phyloP scores from a whole-genome alignment of 2,113 vertebrate genomes.

The Desmodus rotundus region DNA sequence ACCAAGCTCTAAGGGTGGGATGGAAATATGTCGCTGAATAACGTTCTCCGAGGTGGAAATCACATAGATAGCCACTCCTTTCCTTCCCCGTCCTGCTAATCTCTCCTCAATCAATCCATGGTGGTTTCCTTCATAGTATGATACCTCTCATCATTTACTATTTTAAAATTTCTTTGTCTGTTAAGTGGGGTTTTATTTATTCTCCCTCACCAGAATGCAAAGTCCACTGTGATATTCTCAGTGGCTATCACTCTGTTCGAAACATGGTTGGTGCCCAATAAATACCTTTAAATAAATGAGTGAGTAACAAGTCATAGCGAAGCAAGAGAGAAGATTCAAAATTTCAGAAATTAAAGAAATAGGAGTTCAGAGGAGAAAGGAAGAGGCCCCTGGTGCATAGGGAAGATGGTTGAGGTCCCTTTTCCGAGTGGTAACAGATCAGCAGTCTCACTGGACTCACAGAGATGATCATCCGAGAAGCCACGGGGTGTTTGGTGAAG shows the following conservation, averaged over 20 bases:
- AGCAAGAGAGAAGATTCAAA: neutral
- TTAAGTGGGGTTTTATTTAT: neutral
- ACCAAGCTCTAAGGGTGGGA: neutral
- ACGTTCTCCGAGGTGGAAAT: neutral
- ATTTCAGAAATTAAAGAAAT: neutral
- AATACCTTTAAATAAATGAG: neutral
- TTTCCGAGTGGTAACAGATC: neutral
- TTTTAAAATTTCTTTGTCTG: neutral
- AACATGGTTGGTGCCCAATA: neutral
- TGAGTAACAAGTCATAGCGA: neutral
- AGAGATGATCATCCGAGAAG: neutral
- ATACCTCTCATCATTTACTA: neutral
- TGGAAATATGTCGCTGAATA: neutral
- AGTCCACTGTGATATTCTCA: neutral
- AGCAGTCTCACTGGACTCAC: neutral
- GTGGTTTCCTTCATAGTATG: neutral
- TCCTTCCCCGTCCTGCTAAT: neutral
- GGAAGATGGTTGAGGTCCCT: neutral
- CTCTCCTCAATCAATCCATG: neutral
- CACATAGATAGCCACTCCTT: neutral
- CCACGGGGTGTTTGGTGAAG: neutral
- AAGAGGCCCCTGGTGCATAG: neutral
- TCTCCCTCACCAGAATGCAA: neutral
- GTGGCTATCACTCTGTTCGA: neutral
- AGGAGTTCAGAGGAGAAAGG: neutral